phyloP scores from a whole-genome alignment of 2,797 vertebrate genomes.

The Sebastes diploproa region DNA sequence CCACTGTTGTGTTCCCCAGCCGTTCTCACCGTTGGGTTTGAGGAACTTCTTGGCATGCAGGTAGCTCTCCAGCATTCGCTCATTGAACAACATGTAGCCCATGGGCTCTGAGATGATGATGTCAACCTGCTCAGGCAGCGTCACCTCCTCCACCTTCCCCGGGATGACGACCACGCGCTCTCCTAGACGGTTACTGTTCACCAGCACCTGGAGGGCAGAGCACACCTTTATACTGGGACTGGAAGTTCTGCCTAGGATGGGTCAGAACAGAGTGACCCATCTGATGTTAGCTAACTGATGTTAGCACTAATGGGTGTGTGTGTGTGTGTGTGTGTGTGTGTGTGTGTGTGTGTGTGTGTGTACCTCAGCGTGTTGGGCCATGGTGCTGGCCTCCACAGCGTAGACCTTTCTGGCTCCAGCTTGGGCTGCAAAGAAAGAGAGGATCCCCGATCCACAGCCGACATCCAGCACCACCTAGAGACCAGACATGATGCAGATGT shows the following conservation, averaged over 20 bases:
- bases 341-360: neutral
- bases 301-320: neutral
- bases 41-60: slow-evolving; percentile 98
- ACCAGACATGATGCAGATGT: neutral
- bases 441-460: slow-evolving; percentile 95
- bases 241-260: neutral
- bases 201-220: slow-evolving; percentile 83
- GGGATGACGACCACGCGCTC: slow-evolving; percentile 94
- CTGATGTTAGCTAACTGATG: neutral
- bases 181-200: slow-evolving; percentile 94
- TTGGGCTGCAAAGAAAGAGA: slow-evolving; percentile 95
- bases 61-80: slow-evolving; percentile 98
- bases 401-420: slow-evolving; percentile 96
- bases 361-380: slow-evolving; percentile 97
- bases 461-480: slow-evolving; percentile 94
- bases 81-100: slow-evolving; percentile 99
- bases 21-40: slow-evolving; percentile 88
- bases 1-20: neutral
- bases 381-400: slow-evolving; percentile 95
- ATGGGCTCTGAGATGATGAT: slow-evolving; percentile 98
- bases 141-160: slow-evolving; percentile 95
- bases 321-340: no score
- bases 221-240: neutral
- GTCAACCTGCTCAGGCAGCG: slow-evolving; percentile 94
- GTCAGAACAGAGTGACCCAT: no score